Base-by-base conservation (phyloP, 2,797 vertebrate species). In the Benthosema pterotum region DNA sequence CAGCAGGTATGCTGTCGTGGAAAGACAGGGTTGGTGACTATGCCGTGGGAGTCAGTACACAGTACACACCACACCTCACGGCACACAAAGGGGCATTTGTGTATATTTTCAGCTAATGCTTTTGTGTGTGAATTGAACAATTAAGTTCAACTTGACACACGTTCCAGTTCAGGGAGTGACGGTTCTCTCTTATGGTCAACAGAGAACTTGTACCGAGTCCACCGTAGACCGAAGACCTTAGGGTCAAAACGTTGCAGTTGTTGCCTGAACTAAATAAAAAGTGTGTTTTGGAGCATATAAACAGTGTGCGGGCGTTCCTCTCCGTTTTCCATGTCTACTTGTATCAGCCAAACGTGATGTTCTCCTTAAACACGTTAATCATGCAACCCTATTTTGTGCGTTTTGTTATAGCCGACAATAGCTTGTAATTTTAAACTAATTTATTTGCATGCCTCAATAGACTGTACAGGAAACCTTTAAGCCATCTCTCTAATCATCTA, bases 1-100 rank as follows among this genome's bases (percentile, higher is more conserved):
- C 28, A 63, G 64, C 63, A 89, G 82, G 85, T 84, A 92, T 90
- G 91, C 71, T 62, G 83, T 55, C 75, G 43, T 69, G 73, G 89
- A 87, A 77, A 84, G 87, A 87, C 77, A 1, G 22, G 72, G 65
- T 74, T 43, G 73, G 54, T 75, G 58, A 8, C 65, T 25, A 16
- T 28, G 46, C 49, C 38, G 16, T 2, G 2, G 13, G 16, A 32
- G n/a, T n/a, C n/a, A n/a, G n/a, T n/a, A n/a, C n/a, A n/a, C n/a
- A n/a, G n/a, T n/a, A n/a, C 48, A 43, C 54, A 32, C 4, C 81
- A 75, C 82, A 48, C 86, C 84, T 79, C 12, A 0, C 13, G 25
- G 17, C 15, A 62, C 63, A 74, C 75, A 78, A 80, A 78, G 63
- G 19, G 16, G 9, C n/a, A 59, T 14, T 11, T 11, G n/a, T 2